Evolutionary conservation across 2,888 invertebrate species (phyloP), one percentile per base, ranked within the genome.

Genomic region (Tetragnatha montana): DNA sequence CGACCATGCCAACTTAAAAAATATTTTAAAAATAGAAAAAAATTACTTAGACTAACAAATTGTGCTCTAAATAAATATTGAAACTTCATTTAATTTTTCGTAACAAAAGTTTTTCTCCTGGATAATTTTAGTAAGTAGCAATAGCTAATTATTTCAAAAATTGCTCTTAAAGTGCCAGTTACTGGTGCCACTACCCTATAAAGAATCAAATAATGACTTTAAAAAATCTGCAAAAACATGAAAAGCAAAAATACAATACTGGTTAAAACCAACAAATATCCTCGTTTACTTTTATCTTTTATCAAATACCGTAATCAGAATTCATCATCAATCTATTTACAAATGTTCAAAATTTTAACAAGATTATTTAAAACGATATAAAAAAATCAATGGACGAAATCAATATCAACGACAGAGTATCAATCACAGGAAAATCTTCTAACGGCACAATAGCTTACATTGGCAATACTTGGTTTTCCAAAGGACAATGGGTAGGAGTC

Each of bases 401-500:
- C 21, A 70, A 76, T 82, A 51, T 78, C 51, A 70, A 68, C 21
- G 88, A 88, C 60, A 71, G 73, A 79, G 82, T 88, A 8, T 35
- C 17, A 12, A 35, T 82, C 78, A n/a, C 71, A n/a, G 78, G 78
- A 47, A 88, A 88, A 78, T 78, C 82, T 69, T 21, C 75, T 8
- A 35, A 50, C 3, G 82, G 88, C 17, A 71, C 70, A 47, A 78
- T 88, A 12, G 88, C 82, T 78, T 88, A 73, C 49, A 35, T 81
- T 10, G 88, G 88, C 1, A 22, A 78, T 10, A 88, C 78, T 8
- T 78, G 82, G 21, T 79, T 82, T 73, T 60, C 82, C 1, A 71
- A 76, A 17, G 88, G 78, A 14, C 21, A 73, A 60, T 88, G 88
- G 78, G 22, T 82, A 60, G 88, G 88, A 21, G 47, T 88, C 4